Conservation (phyloP, 2,888 invertebrate species). For the Caenorhabditis imperialis region DNA sequence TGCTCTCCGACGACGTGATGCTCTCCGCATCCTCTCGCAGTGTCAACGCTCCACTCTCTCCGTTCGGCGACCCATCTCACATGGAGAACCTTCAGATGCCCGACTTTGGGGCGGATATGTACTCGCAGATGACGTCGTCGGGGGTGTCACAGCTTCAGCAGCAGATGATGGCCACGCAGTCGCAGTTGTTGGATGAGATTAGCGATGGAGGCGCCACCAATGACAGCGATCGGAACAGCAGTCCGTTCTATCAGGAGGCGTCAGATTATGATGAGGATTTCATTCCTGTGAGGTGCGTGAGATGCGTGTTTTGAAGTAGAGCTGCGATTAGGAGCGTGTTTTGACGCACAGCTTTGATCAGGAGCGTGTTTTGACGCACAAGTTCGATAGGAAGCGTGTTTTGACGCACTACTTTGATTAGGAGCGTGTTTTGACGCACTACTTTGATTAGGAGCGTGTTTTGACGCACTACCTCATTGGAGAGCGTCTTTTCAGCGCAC, state of each 20-base stretch:
- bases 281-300: constrained; percentile 53
- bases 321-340: no score
- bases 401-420: no score
- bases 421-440: no score
- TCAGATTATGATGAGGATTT: constrained; percentile 68
- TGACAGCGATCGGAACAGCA: constrained; percentile 60
- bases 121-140: constrained; percentile 15
- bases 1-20: constrained; percentile 56
- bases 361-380: no score
- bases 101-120: constrained; percentile 30
- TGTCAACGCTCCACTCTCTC: constrained; percentile 17
- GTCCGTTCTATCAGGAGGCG: constrained; percentile 59
- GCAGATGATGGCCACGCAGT: constrained; percentile 10
- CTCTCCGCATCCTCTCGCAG: constrained; percentile 21
- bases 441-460: no score
- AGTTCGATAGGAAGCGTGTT: no score
- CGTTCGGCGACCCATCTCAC: constrained; percentile 20
- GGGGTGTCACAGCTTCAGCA: constrained; percentile 13
- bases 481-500: no score
- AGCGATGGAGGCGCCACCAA: constrained; percentile 53
- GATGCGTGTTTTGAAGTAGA: no score
- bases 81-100: constrained; percentile 32
- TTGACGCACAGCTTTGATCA: no score
- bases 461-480: no score
- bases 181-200: constrained; percentile 40